These are phyloP conservation scores for Dexiosoma caninum DNA, from an alignment of 2,888 invertebrate genomes.

Conservation along the genomic window DNA sequence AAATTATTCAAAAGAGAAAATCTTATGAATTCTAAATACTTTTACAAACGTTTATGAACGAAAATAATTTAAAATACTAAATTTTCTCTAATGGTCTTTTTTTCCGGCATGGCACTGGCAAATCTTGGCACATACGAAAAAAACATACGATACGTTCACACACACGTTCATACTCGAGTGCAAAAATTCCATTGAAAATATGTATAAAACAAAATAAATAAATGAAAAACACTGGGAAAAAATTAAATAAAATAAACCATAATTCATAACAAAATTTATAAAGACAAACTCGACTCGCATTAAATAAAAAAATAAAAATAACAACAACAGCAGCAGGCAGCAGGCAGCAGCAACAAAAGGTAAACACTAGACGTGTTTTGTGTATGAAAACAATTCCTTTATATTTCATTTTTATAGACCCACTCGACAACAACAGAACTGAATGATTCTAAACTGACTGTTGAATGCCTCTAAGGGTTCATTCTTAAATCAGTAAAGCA, in stretches of 20 bases:
- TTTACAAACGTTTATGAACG: background rate
- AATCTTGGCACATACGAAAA: background rate
- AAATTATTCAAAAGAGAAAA: constrained; percentile 24
- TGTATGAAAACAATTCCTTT: constrained; percentile 52
- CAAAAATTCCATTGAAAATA: background rate
- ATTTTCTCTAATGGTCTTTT: constrained; percentile 30
- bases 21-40: constrained; percentile 38
- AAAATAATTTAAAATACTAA: constrained; percentile 47
- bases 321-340: background rate
- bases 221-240: background rate
- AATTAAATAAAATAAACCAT: constrained; percentile 44
- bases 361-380: constrained; percentile 56
- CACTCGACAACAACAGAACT: constrained; percentile 34
- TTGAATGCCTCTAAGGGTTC: constrained; percentile 54
- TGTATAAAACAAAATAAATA: background rate
- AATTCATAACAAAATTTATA: constrained; percentile 58
- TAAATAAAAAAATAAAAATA: constrained; percentile 25
- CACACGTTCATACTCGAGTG: background rate
- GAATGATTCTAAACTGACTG: constrained; percentile 49
- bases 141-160: background rate
- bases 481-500: constrained; percentile 28
- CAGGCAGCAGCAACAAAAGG: constrained; percentile 44
- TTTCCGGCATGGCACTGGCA: constrained; percentile 14
- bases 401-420: constrained; percentile 48
- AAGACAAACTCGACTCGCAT: constrained; percentile 51